These are phyloP conservation scores for Ephestia elutella DNA, from an alignment of 1,140 invertebrate species.

Conservation along the genomic window DNA sequence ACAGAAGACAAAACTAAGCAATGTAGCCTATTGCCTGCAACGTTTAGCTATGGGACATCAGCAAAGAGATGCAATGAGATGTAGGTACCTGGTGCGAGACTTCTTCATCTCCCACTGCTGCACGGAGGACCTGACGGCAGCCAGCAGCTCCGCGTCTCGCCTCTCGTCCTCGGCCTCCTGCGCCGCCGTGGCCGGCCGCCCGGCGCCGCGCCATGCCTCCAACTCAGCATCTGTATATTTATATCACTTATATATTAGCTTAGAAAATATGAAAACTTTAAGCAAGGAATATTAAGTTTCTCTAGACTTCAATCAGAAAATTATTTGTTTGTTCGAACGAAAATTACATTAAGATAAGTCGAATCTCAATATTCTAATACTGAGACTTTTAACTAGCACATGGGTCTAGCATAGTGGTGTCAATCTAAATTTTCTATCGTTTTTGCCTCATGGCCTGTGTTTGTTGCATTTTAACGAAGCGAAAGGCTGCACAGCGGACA, in stretches of 20 bases:
- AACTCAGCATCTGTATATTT: slow-evolving; percentile 54
- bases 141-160: slow-evolving; percentile 76
- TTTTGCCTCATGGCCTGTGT: not conserved
- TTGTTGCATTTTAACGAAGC: not conserved
- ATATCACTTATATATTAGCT: not conserved
- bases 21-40: too few relatives aligned
- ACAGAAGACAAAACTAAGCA: too few relatives aligned
- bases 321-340: too few relatives aligned
- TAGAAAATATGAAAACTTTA: not conserved
- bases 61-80: not conserved
- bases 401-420: not conserved
- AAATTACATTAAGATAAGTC: not conserved
- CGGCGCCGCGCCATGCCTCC: slow-evolving; percentile 57
- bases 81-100: slow-evolving; percentile 54
- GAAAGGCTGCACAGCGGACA: not conserved
- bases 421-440: not conserved
- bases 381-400: not conserved
- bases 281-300: too few relatives aligned
- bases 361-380: too few relatives aligned
- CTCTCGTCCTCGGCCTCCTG: slow-evolving; percentile 76
- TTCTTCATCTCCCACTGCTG: slow-evolving; percentile 73
- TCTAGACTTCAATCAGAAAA: too few relatives aligned
- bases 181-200: slow-evolving; percentile 43
- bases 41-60: not conserved
- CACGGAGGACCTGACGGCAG: slow-evolving; percentile 76